These are phyloP conservation scores for Cyanistes caeruleus DNA, from an alignment of 2,113 vertebrate species.

Conservation along the genomic window DNA sequence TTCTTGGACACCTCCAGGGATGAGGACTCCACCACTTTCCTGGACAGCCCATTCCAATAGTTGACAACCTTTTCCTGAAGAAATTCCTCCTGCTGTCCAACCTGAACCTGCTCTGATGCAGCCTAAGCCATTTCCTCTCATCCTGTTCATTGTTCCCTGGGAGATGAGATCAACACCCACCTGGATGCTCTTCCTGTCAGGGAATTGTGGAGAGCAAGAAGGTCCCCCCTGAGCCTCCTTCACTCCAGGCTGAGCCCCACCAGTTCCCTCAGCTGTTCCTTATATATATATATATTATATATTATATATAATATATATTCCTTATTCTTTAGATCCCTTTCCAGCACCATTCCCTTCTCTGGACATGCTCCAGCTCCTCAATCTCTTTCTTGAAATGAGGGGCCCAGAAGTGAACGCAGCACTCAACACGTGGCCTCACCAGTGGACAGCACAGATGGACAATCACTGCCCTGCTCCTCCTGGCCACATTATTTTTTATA, in stretches of 20 bases:
- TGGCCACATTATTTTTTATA: neutral
- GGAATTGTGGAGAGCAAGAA: neutral
- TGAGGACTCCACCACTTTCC: neutral
- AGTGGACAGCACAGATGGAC: neutral
- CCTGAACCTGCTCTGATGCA: neutral
- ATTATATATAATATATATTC: too few species aligned
- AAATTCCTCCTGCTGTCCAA: neutral
- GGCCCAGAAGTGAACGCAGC: neutral
- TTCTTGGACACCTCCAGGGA: neutral
- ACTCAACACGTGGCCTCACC: rapidly evolving
- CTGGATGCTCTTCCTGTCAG: neutral
- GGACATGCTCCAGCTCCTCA: neutral
- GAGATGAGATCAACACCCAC: neutral
- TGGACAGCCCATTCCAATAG: neutral
- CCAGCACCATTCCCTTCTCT: neutral
- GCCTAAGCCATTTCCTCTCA: neutral
- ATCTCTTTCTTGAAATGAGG: neutral
- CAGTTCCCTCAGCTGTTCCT: neutral
- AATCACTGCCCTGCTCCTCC: neutral
- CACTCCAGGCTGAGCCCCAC: neutral
- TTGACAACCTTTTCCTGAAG: neutral
- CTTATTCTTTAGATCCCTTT: neutral
- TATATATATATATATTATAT: too few species aligned
- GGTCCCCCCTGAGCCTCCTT: neutral
- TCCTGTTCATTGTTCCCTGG: neutral